Evolutionary conservation across 2,113 vertebrate species (phyloP).

Genomic region (Tamias sibiricus): DNA sequence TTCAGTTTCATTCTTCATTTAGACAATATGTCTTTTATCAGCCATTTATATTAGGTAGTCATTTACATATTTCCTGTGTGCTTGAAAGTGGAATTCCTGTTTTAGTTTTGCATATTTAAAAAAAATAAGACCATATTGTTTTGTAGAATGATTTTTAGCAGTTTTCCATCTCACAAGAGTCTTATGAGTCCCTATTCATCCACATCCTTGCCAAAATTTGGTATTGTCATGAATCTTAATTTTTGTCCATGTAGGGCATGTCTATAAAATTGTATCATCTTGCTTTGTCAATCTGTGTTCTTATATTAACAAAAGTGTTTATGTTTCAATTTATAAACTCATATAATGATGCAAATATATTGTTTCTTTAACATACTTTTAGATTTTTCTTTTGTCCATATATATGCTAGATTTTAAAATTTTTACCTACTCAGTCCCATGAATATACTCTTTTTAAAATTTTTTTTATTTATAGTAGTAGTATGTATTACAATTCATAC

Average conservation of each 20-base stretch:
- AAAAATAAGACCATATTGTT: background rate
- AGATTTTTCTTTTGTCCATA: background rate
- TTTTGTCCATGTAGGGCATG: background rate
- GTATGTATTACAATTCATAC: too few relatives aligned
- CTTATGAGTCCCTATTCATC: background rate
- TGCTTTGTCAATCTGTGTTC: background rate
- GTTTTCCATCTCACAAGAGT: conserved; percentile 11
- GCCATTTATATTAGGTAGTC: background rate
- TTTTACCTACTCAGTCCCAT: background rate
- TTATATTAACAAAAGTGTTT: background rate
- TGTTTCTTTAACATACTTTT: background rate
- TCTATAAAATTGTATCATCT: background rate
- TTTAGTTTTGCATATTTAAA: background rate
- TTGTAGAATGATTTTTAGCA: background rate
- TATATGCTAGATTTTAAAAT: background rate
- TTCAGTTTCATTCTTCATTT: background rate
- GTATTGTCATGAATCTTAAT: background rate
- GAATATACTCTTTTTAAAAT: background rate
- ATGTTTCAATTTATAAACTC: background rate
- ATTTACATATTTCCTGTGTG: background rate
- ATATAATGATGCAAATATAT: background rate
- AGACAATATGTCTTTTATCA: background rate
- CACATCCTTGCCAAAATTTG: background rate
- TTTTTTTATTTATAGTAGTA: too few relatives aligned
- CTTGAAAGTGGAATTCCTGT: background rate